phyloP scores from a whole-genome alignment of 2,888 invertebrate genomes.

The Melitaea athalia region DNA sequence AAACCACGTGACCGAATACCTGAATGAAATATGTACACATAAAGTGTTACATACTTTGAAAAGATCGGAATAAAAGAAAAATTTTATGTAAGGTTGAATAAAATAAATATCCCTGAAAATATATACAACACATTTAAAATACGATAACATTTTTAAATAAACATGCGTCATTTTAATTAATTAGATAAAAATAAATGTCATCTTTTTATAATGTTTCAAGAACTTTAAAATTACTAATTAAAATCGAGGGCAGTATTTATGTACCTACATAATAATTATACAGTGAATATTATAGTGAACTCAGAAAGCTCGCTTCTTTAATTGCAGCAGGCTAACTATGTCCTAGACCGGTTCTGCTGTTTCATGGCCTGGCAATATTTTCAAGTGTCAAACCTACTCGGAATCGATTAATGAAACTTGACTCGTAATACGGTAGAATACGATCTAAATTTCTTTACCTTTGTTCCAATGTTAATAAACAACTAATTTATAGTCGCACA shows the following conservation, averaged over 20 bases:
- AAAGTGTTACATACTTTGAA: background rate
- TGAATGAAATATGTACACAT: conserved; percentile 15
- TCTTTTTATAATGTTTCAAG: background rate
- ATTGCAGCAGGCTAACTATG: conserved; percentile 41
- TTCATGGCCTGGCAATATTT: conserved; percentile 45
- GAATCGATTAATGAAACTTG: conserved; percentile 27
- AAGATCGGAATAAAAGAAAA: background rate
- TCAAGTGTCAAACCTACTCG: conserved; percentile 43
- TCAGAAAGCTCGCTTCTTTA: conserved; percentile 38
- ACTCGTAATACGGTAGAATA: conserved; percentile 23
- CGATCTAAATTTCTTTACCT: conserved; percentile 22
- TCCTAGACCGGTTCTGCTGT: conserved; percentile 48
- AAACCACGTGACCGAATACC: conserved; percentile 24
- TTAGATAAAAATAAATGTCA: too few species aligned
- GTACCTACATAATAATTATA: conserved; percentile 9
- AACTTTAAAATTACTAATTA: background rate
- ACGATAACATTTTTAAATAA: too few species aligned
- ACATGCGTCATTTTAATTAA: background rate
- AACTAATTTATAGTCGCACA: conserved; percentile 37
- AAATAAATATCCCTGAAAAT: background rate
- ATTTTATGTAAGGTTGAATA: too few species aligned
- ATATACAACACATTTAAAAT: too few species aligned
- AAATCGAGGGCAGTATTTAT: background rate
- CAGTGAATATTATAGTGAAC: conserved; percentile 26
- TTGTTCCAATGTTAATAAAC: conserved; percentile 22